Conservation (phyloP, 1,140 invertebrate genomes). For the Drosophila dunni region DNA sequence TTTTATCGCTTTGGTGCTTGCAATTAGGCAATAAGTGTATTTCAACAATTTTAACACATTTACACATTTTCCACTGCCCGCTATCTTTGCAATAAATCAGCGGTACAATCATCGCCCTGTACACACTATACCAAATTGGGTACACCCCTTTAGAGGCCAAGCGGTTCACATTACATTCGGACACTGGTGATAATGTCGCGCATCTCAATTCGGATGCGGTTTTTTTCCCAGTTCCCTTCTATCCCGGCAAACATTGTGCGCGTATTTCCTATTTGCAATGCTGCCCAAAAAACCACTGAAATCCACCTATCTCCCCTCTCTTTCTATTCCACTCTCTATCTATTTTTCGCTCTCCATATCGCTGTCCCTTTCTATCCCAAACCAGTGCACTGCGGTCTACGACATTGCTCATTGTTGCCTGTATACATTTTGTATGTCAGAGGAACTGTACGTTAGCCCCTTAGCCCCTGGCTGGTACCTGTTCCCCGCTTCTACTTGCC, state of each 20-base stretch:
- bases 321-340: neutral
- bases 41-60: conserved; percentile 24
- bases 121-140: neutral
- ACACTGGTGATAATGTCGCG: conserved; percentile 66
- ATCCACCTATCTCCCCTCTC: neutral
- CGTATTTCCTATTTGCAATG: conserved; percentile 57
- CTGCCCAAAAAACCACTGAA: conserved; percentile 24
- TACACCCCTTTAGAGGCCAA: conserved; percentile 13
- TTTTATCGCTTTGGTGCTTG: conserved; percentile 3
- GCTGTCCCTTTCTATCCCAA: conserved; percentile 12
- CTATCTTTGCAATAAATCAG: conserved; percentile 40
- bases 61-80: conserved; percentile 6
- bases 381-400: conserved; percentile 37
- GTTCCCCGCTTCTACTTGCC: neutral
- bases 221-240: conserved; percentile 16
- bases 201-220: conserved; percentile 65
- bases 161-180: conserved; percentile 53
- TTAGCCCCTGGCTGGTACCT: neutral
- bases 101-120: conserved; percentile 5
- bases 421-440: conserved; percentile 31
- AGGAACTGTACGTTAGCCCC: neutral
- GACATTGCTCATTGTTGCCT: conserved; percentile 72
- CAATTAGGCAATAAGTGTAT: conserved; percentile 15
- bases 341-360: neutral
- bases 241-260: conserved; percentile 66